A percentile compares a stretch with the other conserved stretches of the same genome.
Evolutionary conservation across 2,888 invertebrate species (phyloP).

Genomic region (Synergus umbraculus): DNA sequence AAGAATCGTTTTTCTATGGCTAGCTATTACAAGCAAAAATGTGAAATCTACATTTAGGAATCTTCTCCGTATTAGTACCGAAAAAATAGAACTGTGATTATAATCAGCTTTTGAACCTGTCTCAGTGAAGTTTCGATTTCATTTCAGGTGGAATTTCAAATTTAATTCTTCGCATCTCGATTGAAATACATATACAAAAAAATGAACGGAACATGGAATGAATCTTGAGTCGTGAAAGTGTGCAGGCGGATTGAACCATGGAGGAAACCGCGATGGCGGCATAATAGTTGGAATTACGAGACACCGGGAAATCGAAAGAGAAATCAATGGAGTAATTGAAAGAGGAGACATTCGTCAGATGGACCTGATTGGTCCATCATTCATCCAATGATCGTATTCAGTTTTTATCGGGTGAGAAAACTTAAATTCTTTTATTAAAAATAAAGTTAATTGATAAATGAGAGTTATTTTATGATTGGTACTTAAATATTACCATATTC

Average conservation of each 20-base stretch:
- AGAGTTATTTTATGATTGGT: not conserved
- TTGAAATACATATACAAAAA: not conserved
- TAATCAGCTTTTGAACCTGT: not conserved
- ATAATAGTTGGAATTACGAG: constrained; percentile 34
- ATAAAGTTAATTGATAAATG: not conserved
- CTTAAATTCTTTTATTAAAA: too few relatives aligned
- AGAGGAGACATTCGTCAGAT: constrained; percentile 19
- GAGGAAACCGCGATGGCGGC: constrained; percentile 1
- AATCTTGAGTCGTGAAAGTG: constrained; percentile 32
- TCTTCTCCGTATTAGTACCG: not conserved
- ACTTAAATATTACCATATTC: not conserved
- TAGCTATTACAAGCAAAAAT: not conserved
- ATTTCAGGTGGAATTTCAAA: constrained; percentile 9
- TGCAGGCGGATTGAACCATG: constrained; percentile 34
- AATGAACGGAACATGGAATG: constrained; percentile 3
- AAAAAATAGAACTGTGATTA: not conserved
- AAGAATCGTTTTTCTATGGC: constrained; percentile 13
- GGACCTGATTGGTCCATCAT: not conserved
- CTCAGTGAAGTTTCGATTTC: not conserved
- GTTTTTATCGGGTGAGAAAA: not conserved
- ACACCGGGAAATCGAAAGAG: constrained; percentile 32
- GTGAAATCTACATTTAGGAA: not conserved
- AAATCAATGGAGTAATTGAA: constrained; percentile 39
- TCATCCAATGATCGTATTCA: not conserved
- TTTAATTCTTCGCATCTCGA: constrained; percentile 30